A percentile compares a stretch with the other conserved stretches of the same genome.
Conservation (phyloP, 2,797 vertebrate species). For the Phrynocephalus guinanensis region DNA sequence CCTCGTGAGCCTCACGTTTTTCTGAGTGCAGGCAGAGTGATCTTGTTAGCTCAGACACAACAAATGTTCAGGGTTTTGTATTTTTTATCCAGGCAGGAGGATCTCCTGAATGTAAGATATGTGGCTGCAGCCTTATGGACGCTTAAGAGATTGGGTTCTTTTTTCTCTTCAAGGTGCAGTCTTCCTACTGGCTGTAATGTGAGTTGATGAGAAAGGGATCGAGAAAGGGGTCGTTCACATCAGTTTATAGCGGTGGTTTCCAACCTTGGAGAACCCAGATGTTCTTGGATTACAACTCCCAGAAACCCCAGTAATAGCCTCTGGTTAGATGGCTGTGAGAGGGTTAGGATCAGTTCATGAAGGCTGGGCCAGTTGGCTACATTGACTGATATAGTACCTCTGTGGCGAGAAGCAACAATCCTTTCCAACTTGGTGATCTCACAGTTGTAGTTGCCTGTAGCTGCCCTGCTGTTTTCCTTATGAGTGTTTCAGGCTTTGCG, state of each 20-base stretch:
- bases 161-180: not conserved
- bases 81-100: not conserved
- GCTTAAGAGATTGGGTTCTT: not conserved
- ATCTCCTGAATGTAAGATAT: not conserved
- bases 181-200: not conserved
- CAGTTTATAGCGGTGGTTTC: not conserved
- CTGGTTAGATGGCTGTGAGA: not conserved
- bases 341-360: not conserved
- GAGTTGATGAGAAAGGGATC: not conserved
- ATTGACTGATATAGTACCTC: not conserved
- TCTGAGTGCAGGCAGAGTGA: constrained; percentile 40
- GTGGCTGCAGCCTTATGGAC: not conserved
- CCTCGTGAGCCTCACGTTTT: constrained; percentile 46
- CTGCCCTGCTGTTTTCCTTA: too few relatives aligned
- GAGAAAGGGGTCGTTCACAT: not conserved
- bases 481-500: not conserved
- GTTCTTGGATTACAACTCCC: too few relatives aligned
- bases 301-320: not conserved
- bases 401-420: too few relatives aligned
- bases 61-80: not conserved
- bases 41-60: constrained; percentile 9
- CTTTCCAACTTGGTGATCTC: too few relatives aligned
- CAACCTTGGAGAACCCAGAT: too few relatives aligned
- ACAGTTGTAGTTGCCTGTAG: too few relatives aligned
- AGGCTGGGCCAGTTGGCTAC: not conserved